Evolutionary conservation across 2,797 vertebrate species (phyloP).

Genomic region (Falco peregrinus): DNA sequence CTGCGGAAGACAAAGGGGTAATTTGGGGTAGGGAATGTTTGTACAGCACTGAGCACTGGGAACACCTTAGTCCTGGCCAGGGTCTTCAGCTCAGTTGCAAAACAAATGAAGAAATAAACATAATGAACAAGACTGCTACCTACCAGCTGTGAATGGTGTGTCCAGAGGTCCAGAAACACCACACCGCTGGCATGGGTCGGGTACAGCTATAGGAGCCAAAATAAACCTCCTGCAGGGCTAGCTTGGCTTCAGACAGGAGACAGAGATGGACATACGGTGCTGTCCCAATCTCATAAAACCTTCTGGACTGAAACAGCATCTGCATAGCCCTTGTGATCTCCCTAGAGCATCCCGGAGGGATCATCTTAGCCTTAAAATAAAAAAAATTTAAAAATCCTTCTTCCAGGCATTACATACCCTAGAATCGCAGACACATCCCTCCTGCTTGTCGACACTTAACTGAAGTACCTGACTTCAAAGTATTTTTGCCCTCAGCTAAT

Average conservation of each 20-base stretch:
- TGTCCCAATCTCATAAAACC: not conserved
- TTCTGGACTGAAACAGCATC: not conserved
- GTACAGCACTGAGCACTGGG: not conserved
- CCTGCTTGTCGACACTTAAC: not conserved
- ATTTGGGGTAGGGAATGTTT: not conserved
- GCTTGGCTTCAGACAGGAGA: not conserved
- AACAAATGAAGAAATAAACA: not conserved
- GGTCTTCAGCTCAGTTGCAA: not conserved
- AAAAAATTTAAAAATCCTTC: not conserved
- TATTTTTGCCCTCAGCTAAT: not conserved
- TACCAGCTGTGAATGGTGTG: not conserved
- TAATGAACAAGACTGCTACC: not conserved
- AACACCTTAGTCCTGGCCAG: not conserved
- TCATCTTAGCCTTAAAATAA: not conserved
- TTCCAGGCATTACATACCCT: not conserved
- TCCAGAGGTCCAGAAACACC: not conserved
- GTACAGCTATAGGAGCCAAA: not conserved
- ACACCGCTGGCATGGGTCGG: accelerated
- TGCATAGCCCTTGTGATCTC: not conserved
- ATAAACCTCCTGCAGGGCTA: not conserved
- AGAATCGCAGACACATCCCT: slow-evolving; percentile 6
- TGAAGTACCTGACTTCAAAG: not conserved
- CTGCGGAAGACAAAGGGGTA: not conserved
- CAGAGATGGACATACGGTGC: not conserved
- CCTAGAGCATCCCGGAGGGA: not conserved